Percentiles rank a stretch among this genome's conserved stretches.
These are phyloP conservation scores for Somateria mollissima DNA, from an alignment of 2,797 vertebrate genomes.

Conservation along the genomic window DNA sequence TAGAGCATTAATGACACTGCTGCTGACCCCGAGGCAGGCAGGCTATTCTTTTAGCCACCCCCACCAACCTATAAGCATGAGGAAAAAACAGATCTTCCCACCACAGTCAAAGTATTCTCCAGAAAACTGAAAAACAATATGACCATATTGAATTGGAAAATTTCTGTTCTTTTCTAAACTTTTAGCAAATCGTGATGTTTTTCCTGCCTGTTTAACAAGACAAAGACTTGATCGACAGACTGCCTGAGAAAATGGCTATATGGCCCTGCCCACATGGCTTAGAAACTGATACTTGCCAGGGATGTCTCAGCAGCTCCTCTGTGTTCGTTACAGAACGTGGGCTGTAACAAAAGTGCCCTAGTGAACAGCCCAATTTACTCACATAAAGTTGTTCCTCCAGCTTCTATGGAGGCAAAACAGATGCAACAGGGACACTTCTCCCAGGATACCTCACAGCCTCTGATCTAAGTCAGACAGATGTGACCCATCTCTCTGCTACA, in stretches of 20 bases:
- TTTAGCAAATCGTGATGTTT: not conserved
- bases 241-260: not conserved
- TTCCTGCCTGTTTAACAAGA: not conserved
- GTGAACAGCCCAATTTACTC: not conserved
- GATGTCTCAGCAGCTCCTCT: not conserved
- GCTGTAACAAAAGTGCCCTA: not conserved
- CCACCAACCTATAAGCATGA: not conserved
- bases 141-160: not conserved
- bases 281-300: not conserved
- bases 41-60: not conserved
- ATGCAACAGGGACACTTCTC: not conserved
- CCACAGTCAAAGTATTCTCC: not conserved
- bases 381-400: not conserved
- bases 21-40: not conserved
- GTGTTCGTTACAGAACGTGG: not conserved
- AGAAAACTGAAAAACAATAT: not conserved
- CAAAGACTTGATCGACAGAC: not conserved
- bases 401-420: not conserved
- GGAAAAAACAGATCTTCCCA: not conserved
- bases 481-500: not conserved
- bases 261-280: rapidly evolving
- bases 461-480: not conserved
- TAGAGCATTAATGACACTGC: not conserved
- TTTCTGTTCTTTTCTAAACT: not conserved
- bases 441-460: not conserved